Evolutionary conservation across 2,888 invertebrate species (phyloP).

Genomic region (Hyles lineata): DNA sequence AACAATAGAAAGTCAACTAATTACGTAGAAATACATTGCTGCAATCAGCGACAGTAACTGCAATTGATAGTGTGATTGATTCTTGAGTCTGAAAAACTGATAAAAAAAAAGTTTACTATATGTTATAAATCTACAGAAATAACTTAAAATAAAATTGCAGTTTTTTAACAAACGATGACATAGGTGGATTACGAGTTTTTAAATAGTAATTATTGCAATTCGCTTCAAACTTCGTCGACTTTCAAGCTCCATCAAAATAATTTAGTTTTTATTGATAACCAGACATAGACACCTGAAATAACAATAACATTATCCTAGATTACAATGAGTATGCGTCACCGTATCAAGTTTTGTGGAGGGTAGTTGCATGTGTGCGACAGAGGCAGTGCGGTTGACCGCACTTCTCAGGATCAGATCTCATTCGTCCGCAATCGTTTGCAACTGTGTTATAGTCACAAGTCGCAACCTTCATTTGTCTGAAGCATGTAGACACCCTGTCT

Average conservation of each 20-base stretch:
- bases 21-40: not conserved
- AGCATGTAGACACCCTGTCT: constrained; percentile 10
- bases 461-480: not conserved
- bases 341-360: constrained; percentile 51
- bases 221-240: too few species aligned
- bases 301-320: constrained; percentile 12
- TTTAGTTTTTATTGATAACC: too few species aligned
- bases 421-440: constrained; percentile 34
- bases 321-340: constrained; percentile 26
- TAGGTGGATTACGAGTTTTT: too few species aligned
- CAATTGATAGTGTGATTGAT: too few species aligned
- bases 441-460: constrained; percentile 48
- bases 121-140: too few species aligned
- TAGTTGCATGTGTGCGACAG: constrained; percentile 41
- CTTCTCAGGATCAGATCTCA: constrained; percentile 56
- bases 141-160: too few species aligned
- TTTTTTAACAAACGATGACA: too few species aligned
- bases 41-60: too few species aligned
- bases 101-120: too few species aligned
- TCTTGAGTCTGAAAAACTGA: too few species aligned
- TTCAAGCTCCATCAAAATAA: too few species aligned
- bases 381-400: constrained; percentile 66
- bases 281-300: not conserved
- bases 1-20: not conserved
- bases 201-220: too few species aligned